Evolutionary conservation across 2,888 invertebrate species (phyloP).

Genomic region (Eupithecia subfuscata): DNA sequence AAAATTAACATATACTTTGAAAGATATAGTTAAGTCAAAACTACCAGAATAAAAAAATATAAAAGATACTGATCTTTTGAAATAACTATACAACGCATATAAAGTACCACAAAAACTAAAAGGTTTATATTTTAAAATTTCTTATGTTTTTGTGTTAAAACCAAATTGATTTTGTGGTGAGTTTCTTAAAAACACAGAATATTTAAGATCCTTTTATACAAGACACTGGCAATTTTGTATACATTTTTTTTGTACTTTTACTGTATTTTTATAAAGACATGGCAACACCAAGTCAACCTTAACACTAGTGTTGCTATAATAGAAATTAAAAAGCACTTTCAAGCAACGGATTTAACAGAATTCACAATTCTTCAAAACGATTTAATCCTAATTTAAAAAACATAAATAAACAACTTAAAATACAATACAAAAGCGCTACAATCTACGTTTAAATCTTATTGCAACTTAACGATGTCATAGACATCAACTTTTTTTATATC

Average conservation of each 20-base stretch:
- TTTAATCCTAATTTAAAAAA: constrained; percentile 49
- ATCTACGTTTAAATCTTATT: constrained; percentile 62
- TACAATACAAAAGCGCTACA: constrained; percentile 65
- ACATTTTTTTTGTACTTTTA: constrained; percentile 49
- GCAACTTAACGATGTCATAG: constrained; percentile 69
- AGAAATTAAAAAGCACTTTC: constrained; percentile 37
- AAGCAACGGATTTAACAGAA: constrained; percentile 47
- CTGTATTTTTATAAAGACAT: constrained; percentile 41
- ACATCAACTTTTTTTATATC: constrained; percentile 57
- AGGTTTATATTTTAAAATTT: constrained; percentile 5
- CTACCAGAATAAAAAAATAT: constrained; percentile 43
- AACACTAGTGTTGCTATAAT: constrained; percentile 37
- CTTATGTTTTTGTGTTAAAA: neutral
- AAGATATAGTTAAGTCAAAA: constrained; percentile 35
- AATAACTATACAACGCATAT: constrained; percentile 29
- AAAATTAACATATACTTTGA: constrained; percentile 39
- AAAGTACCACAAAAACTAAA: constrained; percentile 18
- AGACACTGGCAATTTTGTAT: constrained; percentile 31
- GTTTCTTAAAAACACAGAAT: neutral
- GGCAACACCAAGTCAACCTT: constrained; percentile 37
- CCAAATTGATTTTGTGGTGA: constrained; percentile 1
- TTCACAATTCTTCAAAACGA: constrained; percentile 51
- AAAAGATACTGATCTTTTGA: constrained; percentile 42
- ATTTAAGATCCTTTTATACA: constrained; percentile 14
- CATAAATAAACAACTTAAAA: constrained; percentile 61